Evolutionary conservation across 2,888 invertebrate species (phyloP), one percentile per base, ranked within the genome.

Genomic region (Rhyacophila evoluta): DNA sequence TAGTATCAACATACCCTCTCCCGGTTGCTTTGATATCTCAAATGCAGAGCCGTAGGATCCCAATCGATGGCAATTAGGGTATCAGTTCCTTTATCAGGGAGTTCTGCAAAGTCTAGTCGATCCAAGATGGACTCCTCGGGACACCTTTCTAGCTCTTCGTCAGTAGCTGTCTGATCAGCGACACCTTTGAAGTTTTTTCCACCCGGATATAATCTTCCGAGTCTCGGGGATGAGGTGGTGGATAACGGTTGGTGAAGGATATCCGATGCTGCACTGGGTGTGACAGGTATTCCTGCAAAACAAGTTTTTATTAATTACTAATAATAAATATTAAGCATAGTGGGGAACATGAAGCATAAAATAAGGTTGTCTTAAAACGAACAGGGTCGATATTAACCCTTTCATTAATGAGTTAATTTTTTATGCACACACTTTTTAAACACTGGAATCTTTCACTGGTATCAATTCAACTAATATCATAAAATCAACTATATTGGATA

Each of bases 11-110:
- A 82, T 83, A 93, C 95, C 88, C 92, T 91, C 86, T 95, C 95
- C 83, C 94, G 88, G 1, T 94, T 93, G 84, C 93, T 92, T 87
- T 95, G 95, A 88, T 96, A 97, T 39, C 97, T 92, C 84, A 98
- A 91, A 88, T 98, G 97, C 83, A 97, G 89, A 69, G 97, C 97
- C 0, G 97, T 97, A 80, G 97, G 97, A 87, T 98, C 97, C 97
- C 98, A 98, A 89, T 98, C 97, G 81, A 98, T 94, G 81, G 97
- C 96, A 83, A 97, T 86, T 86, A 86, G 79, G 72, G 86, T 41
- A 81, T 79, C 83, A 28, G 19, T 55, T 15, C 79, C 79, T 5
- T 68, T 75, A 6, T 15, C 67, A 4, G 77, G 77, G 74, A 79
- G 77, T 36, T 79, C 74, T 15, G 70, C 71, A 71, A 79, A 71